Evolutionary conservation across 2,113 vertebrate species (phyloP), one percentile per base, ranked within the genome.

Genomic region (Prionailurus viverrinus): DNA sequence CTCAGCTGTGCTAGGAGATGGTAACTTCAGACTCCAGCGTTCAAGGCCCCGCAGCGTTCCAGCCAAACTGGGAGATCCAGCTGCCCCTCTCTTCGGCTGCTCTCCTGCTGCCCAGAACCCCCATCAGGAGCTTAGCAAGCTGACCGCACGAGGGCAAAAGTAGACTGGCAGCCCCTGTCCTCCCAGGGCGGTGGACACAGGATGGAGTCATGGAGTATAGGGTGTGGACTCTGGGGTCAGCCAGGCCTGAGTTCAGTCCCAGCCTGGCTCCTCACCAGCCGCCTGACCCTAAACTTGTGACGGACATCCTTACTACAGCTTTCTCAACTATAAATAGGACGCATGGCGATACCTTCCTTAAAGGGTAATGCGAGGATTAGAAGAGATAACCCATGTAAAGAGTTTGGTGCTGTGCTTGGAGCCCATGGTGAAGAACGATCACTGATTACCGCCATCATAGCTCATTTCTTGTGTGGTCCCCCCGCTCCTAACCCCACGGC

Each of bases 371-470:
- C 18, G 79, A 89, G 39, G 80, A 33, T 53, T 48, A 41, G 48
- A 78, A 63, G 71, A 61, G 71, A 80, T 33, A 25, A 68, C 41
- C 53, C 55, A 18, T 7, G 36, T 83, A 33, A 45, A 78, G 41
- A 7, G 19, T n/a, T 69, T 16, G 69, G 69, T 1, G 0, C 15
- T 9, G 4, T 7, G 65, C 66, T 73, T n/a, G 1, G 4, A 51
- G 29, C 27, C 13, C 3, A 36, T 15, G 41, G 63, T 45, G 55
- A 21, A 25, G n/a, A 74, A 16, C 0, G 2, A 39, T 8, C 1
- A 0, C 7, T 7, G 45, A 69, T 58, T 5, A 10, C 9, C 2
- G 2, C 61, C 16, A 1, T n/a, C 58, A 23, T 3, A 33, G 33
- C 16, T 68, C 58, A 5, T 33, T 69, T 69, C 39, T 1, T 0